These are phyloP conservation scores for Pilophorus perplexus DNA, from an alignment of 2,888 invertebrate species.

Conservation along the genomic window DNA sequence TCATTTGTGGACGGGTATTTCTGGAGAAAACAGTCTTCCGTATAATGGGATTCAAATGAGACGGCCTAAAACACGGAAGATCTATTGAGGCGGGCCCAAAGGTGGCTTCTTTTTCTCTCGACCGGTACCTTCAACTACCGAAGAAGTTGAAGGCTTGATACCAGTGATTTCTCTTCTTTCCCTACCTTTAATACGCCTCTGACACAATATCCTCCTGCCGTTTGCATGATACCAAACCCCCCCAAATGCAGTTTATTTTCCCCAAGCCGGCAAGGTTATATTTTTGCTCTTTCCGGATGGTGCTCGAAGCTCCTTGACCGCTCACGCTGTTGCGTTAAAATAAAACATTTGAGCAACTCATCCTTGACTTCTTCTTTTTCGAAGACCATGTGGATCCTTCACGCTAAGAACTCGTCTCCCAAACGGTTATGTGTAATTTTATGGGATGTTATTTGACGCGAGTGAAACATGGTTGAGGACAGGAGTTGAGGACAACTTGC, in stretches of 20 bases:
- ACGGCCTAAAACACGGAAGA: conserved; percentile 18
- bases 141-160: conserved; percentile 30
- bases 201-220: conserved; percentile 16
- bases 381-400: too few species aligned
- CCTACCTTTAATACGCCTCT: conserved; percentile 25
- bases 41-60: conserved; percentile 39
- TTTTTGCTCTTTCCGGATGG: background rate
- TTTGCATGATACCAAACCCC: conserved; percentile 7
- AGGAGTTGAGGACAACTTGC: too few species aligned
- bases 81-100: conserved; percentile 12
- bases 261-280: background rate
- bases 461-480: too few species aligned
- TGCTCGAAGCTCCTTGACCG: conserved; percentile 21
- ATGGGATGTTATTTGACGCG: too few species aligned
- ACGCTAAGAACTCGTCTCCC: too few species aligned
- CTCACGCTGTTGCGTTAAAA: conserved; percentile 3
- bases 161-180: conserved; percentile 19
- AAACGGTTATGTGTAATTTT: too few species aligned
- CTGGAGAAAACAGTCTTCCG: conserved; percentile 30
- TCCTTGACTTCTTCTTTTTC: conserved; percentile 10
- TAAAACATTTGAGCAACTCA: conserved; percentile 15
- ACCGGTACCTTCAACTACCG: conserved; percentile 29
- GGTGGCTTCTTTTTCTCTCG: conserved; percentile 1
- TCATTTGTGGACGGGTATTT: conserved; percentile 3
- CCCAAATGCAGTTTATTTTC: conserved; percentile 21